Percentiles rank a stretch among this genome's conserved stretches.
These are phyloP conservation scores for Scaptomyza reducta DNA, from an alignment of 2,888 invertebrate species.

Conservation along the genomic window DNA sequence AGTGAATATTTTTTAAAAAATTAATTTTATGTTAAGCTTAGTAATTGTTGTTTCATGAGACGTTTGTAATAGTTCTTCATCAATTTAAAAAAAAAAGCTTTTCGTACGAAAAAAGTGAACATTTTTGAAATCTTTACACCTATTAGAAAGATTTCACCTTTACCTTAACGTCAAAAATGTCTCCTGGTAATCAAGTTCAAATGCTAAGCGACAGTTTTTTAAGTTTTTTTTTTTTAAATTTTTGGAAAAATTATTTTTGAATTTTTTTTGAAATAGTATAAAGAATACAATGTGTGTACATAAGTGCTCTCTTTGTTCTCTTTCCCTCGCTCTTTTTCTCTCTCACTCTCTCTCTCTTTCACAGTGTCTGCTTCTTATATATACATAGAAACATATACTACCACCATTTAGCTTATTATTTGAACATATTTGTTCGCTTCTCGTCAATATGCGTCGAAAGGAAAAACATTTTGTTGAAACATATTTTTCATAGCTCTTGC, in stretches of 20 bases:
- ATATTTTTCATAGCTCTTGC: slow-evolving; percentile 56
- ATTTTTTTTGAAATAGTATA: slow-evolving; percentile 12
- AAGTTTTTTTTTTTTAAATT: slow-evolving; percentile 31
- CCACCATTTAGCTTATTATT: slow-evolving; percentile 62
- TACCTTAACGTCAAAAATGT: slow-evolving; percentile 52
- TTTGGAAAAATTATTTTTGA: slow-evolving; percentile 11
- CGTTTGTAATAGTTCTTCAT: neutral
- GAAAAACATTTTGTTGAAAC: slow-evolving; percentile 54
- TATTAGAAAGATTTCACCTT: slow-evolving; percentile 46
- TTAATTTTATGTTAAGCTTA: too few species aligned
- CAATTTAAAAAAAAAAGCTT: neutral
- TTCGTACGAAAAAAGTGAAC: neutral
- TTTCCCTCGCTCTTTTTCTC: neutral
- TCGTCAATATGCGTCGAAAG: slow-evolving; percentile 71
- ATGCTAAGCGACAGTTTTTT: slow-evolving; percentile 36
- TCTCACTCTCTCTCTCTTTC: slow-evolving; percentile 6
- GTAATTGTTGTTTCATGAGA: too few species aligned
- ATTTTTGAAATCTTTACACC: neutral
- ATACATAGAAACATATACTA: slow-evolving; percentile 27
- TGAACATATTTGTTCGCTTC: slow-evolving; percentile 70
- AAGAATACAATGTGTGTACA: slow-evolving; percentile 3
- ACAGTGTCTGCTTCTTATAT: slow-evolving; percentile 49
- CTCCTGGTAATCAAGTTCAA: slow-evolving; percentile 72
- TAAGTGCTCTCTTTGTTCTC: slow-evolving; percentile 14
- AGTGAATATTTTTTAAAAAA: neutral